Percentiles rank a stretch among this genome's conserved stretches.
Evolutionary conservation across 2,113 vertebrate species (phyloP).

Genomic region (Psephotus haematonotus): DNA sequence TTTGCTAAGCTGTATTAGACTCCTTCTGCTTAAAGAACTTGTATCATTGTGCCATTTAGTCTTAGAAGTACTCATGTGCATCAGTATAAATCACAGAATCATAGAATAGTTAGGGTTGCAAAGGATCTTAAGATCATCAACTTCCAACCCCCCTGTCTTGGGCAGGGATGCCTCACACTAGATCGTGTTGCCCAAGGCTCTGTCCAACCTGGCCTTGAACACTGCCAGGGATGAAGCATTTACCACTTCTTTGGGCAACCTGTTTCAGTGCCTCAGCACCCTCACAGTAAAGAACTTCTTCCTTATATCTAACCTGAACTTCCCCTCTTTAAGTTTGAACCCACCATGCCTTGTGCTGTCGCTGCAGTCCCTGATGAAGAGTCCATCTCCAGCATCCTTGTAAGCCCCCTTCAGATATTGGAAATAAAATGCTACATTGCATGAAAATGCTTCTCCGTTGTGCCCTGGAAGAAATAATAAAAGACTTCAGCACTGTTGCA

Average conservation of each 20-base stretch:
- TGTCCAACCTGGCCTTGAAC: background rate
- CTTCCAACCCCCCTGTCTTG: background rate
- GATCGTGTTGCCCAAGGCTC: background rate
- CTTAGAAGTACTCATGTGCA: background rate
- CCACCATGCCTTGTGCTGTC: background rate
- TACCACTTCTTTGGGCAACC: background rate
- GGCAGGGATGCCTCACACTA: background rate
- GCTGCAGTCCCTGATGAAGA: background rate
- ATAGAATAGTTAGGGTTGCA: background rate
- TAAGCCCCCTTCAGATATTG: background rate
- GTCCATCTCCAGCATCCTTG: background rate
- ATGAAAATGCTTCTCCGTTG: fast-evolving
- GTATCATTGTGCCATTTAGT: background rate
- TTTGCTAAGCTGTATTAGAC: background rate
- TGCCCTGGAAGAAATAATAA: background rate
- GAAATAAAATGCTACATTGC: fast-evolving
- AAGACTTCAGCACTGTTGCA: background rate
- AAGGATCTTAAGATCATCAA: background rate
- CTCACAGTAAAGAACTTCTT: background rate
- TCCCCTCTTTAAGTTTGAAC: background rate
- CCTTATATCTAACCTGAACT: background rate
- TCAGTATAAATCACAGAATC: background rate
- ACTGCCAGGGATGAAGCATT: background rate
- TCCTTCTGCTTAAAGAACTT: background rate
- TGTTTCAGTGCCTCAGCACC: background rate